These are phyloP conservation scores for Cephus pulcher DNA, from an alignment of 2,888 invertebrate species.

Conservation along the genomic window DNA sequence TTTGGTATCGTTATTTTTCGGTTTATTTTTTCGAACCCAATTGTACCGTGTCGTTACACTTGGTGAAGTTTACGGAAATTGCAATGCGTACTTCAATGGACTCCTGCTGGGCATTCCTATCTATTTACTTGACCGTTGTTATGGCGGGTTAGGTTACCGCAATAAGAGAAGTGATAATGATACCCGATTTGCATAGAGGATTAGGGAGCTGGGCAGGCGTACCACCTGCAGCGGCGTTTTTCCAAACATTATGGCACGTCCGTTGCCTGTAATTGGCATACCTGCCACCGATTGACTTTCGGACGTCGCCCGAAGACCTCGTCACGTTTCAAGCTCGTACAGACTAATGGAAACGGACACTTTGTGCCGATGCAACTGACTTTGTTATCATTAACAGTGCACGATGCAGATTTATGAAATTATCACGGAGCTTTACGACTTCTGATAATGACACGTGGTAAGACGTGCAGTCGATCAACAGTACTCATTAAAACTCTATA, in stretches of 20 bases:
- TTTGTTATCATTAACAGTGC: not conserved
- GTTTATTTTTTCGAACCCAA: too few relatives aligned
- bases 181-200: slow-evolving; percentile 56
- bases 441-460: not conserved
- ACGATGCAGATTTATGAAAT: not conserved
- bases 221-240: slow-evolving; percentile 45
- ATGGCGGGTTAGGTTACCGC: slow-evolving; percentile 42
- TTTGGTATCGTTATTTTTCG: not conserved
- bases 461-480: not conserved
- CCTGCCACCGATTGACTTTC: not conserved
- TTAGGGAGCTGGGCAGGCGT: slow-evolving; percentile 53
- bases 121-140: slow-evolving; percentile 40
- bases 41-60: not conserved
- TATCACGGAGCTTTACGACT: not conserved
- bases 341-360: not conserved
- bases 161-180: slow-evolving; percentile 52
- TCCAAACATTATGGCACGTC: slow-evolving; percentile 45
- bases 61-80: not conserved
- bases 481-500: not conserved
- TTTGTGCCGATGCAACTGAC: not conserved
- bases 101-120: not conserved
- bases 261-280: slow-evolving; percentile 15
- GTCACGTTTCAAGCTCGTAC: not conserved
- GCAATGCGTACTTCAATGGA: not conserved
- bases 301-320: not conserved